Percentiles rank a stretch among this genome's conserved stretches.
These are phyloP conservation scores for Drosophila basisetae DNA, from an alignment of 2,888 invertebrate genomes.

Conservation along the genomic window DNA sequence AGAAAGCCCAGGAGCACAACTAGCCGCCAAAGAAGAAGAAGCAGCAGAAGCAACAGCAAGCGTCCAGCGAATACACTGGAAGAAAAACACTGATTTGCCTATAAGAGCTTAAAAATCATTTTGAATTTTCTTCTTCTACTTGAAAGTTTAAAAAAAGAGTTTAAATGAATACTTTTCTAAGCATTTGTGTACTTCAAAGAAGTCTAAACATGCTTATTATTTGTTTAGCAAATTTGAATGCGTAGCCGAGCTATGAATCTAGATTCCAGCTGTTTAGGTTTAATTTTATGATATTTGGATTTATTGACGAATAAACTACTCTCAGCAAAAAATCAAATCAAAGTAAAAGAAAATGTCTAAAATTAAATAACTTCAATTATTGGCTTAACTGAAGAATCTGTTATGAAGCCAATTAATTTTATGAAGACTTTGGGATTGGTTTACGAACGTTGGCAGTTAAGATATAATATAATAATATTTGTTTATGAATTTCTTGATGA, in stretches of 20 bases:
- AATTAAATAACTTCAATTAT: not conserved
- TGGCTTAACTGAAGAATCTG: not conserved
- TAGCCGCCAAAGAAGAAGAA: conserved; percentile 18
- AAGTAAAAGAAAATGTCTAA: not conserved
- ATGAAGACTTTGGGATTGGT: not conserved
- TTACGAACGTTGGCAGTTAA: not conserved
- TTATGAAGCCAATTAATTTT: not conserved
- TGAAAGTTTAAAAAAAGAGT: too few species aligned
- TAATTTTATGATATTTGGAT: not conserved
- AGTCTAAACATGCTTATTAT: rapidly evolving
- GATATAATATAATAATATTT: not conserved
- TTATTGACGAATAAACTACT: not conserved
- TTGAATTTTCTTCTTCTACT: not conserved
- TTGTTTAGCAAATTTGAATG: not conserved
- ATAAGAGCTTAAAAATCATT: not conserved
- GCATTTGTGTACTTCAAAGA: not conserved
- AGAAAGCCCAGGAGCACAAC: conserved; percentile 32
- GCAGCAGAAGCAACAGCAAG: conserved; percentile 21
- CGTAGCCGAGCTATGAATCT: not conserved
- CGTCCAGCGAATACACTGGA: conserved; percentile 10
- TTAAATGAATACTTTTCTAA: not conserved
- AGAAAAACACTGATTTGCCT: conserved; percentile 1
- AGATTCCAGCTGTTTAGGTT: not conserved
- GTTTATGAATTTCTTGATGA: too few species aligned
- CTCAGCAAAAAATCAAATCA: not conserved